A percentile compares a stretch with the other conserved stretches of the same genome.
Evolutionary conservation across 2,797 vertebrate species (phyloP).

Genomic region (Microtus californicus): DNA sequence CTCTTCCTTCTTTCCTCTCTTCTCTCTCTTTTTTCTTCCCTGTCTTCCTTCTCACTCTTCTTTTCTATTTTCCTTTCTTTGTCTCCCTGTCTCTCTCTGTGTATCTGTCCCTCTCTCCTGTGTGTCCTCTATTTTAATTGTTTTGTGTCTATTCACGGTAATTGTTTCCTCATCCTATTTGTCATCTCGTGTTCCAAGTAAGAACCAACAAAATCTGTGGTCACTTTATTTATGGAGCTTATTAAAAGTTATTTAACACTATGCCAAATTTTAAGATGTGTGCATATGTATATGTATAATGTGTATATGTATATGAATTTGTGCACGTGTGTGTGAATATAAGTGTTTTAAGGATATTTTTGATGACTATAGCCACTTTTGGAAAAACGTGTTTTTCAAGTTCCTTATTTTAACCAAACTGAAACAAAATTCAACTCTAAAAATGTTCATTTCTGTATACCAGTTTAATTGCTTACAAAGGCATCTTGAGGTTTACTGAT

Average conservation of each 20-base stretch:
- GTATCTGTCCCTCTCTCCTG: neutral
- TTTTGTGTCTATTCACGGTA: neutral
- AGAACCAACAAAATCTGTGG: neutral
- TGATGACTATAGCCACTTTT: neutral
- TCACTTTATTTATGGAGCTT: neutral
- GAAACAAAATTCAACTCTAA: neutral
- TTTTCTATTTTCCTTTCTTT: neutral
- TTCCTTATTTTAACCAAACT: neutral
- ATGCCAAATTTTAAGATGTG: neutral
- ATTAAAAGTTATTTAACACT: neutral
- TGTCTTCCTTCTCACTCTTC: neutral
- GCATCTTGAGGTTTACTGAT: neutral
- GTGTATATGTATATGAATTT: neutral
- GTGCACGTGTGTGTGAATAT: neutral
- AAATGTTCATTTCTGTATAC: neutral
- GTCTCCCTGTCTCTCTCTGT: neutral
- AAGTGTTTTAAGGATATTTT: neutral
- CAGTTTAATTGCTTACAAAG: neutral
- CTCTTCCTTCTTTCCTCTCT: no score
- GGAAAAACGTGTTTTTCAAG: neutral
- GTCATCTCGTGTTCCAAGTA: neutral
- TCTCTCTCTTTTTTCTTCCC: no score
- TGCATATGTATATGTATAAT: neutral
- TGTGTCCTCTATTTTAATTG: neutral
- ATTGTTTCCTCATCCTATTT: neutral